Base-by-base conservation (phyloP, 2,888 invertebrate species). In the Drosophila affinis region DNA sequence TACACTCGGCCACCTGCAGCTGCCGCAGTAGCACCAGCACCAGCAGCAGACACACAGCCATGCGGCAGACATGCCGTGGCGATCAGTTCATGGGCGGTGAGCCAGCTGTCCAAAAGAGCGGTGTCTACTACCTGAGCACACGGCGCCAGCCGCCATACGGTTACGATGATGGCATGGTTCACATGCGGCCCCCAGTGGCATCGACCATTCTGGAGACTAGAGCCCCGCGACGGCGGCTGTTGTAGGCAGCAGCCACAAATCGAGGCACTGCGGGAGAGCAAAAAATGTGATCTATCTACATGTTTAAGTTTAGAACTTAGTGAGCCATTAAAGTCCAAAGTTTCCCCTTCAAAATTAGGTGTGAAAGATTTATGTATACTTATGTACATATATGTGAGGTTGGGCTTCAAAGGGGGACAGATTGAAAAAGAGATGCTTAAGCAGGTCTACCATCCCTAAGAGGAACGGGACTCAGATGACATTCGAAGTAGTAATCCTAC, bases 41-140 rank as follows among this genome's bases (percentile, higher is more conserved):
- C 39, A 39, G 39, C 39, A n/a, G 7, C 14, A 39, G 39, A 2
- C 39, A 14, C n/a, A 7, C 39, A 39, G 39, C n/a, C n/a, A 39
- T 39, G 39, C 39, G 39, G 7, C 39, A 44, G 7, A 32, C 45
- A 24, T 90, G 91, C 55, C 12, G 56, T 5, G 81, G 79, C 57
- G 76, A 77, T 57, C 78, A 61, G 45, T 90, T 79, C 60, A 91
- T 90, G 91, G 91, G 91, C 60, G 91, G 91, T 34, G 91, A 91
- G 29, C 91, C 91, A 34, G 82, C 88, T 24, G 69, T 83, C 56
- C 81, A 82, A 51, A 91, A 91, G 71, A 76, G 59, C 17, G 91
- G 91, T 24, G 64, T 89, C 48, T 91, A 81, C 65, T 91, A 90
- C 60, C 64, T 90, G 0, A 90, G 90, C 74, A 91, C 91, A 2